Evolutionary conservation across 1,140 invertebrate species (phyloP).

Genomic region (Drosophila lini): DNA sequence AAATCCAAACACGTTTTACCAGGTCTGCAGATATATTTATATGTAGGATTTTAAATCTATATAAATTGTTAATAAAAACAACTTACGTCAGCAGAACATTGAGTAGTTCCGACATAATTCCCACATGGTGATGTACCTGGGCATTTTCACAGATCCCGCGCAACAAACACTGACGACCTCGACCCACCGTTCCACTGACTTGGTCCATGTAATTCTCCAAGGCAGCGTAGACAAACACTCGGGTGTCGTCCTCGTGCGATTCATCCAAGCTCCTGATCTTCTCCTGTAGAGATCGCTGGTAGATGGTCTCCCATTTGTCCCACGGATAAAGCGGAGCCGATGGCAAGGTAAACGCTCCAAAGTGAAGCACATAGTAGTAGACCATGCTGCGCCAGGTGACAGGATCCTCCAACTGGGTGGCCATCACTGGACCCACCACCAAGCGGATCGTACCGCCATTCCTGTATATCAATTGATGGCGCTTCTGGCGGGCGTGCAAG

Average conservation of each 20-base stretch:
- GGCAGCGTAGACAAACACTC: slow-evolving; percentile 64
- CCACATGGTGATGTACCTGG: slow-evolving; percentile 73
- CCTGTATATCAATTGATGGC: slow-evolving; percentile 52
- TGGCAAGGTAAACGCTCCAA: slow-evolving; percentile 68
- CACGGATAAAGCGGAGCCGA: slow-evolving; percentile 70
- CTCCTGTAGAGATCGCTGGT: slow-evolving; percentile 55
- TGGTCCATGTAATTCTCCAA: slow-evolving; percentile 76
- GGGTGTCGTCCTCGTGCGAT: slow-evolving; percentile 64
- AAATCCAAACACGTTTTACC: slow-evolving; percentile 55
- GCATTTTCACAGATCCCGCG: slow-evolving; percentile 82
- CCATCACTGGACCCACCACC: slow-evolving; percentile 64
- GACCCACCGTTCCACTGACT: slow-evolving; percentile 28
- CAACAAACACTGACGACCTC: slow-evolving; percentile 60
- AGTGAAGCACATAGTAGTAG: slow-evolving; percentile 64
- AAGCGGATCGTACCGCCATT: slow-evolving; percentile 64
- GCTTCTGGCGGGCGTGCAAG: slow-evolving; percentile 58
- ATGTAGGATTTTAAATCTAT: no score
- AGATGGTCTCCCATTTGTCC: slow-evolving; percentile 79
- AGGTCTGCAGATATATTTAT: slow-evolving; percentile 43
- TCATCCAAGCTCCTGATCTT: slow-evolving; percentile 48
- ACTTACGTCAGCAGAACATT: slow-evolving; percentile 76
- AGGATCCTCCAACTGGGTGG: slow-evolving; percentile 62
- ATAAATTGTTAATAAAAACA: no score
- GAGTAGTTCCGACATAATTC: slow-evolving; percentile 69
- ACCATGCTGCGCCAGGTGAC: slow-evolving; percentile 72